Conservation (phyloP, 1,140 invertebrate species). For the Melitaea cinxia region DNA sequence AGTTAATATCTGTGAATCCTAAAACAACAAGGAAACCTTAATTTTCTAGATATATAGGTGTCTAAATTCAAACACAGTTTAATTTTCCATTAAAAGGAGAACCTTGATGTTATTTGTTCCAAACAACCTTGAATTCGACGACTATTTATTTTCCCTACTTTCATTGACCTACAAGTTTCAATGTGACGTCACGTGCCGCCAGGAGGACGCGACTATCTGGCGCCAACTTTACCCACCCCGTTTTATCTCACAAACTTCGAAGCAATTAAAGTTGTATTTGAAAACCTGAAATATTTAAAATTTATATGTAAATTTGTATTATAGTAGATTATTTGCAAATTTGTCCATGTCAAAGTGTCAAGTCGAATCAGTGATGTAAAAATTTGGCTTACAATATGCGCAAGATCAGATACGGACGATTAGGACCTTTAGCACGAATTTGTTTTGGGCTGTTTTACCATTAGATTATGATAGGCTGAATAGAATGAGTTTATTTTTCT, state of each 20-base stretch:
- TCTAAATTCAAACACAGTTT: background rate
- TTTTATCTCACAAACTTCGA: constrained; percentile 21
- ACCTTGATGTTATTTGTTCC: constrained; percentile 24
- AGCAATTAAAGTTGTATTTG: background rate
- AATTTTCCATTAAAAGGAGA: constrained; percentile 15
- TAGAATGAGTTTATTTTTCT: too few species aligned
- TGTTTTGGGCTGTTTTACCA: too few species aligned
- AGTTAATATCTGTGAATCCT: too few species aligned
- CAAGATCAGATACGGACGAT: too few species aligned
- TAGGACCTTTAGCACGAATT: too few species aligned
- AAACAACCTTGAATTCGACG: constrained; percentile 43
- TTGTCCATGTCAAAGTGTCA: background rate
- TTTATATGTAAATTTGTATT: too few species aligned
- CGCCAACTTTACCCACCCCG: constrained; percentile 39
- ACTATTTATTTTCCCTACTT: constrained; percentile 49
- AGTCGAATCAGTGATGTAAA: too few species aligned
- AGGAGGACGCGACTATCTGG: constrained; percentile 37
- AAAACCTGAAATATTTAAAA: background rate
- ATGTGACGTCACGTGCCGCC: constrained; percentile 60
- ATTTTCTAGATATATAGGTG: too few species aligned
- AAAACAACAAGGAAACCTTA: too few species aligned
- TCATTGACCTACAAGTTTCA: constrained; percentile 57
- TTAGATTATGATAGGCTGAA: too few species aligned
- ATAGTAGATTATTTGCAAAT: background rate
- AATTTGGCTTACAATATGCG: too few species aligned